Conservation (phyloP, 2,797 vertebrate species). For the Loris lydekkerianus region DNA sequence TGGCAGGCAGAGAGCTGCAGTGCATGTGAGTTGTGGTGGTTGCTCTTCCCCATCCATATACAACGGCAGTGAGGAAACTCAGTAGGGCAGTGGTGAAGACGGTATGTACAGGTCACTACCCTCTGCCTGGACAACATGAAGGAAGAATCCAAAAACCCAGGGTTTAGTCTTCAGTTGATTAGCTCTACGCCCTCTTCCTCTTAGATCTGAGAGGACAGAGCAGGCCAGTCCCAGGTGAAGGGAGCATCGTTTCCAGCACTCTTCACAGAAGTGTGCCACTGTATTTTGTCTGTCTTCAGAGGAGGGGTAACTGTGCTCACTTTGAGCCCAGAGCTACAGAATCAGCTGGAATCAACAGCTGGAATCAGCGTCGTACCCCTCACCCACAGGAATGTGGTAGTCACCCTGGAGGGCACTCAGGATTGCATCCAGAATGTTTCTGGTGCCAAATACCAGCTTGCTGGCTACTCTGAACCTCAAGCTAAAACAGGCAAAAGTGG, state of each 20-base stretch:
- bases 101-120: not conserved
- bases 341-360: too few relatives aligned
- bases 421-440: not conserved
- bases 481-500: not conserved
- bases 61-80: not conserved
- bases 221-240: not conserved
- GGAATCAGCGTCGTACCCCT: not conserved
- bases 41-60: not conserved
- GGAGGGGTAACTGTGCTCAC: too few relatives aligned
- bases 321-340: not conserved
- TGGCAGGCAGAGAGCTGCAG: not conserved
- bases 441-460: not conserved
- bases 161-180: not conserved
- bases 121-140: not conserved
- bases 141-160: not conserved
- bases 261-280: not conserved
- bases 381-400: not conserved
- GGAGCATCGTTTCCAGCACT: not conserved
- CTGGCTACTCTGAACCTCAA: not conserved
- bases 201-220: not conserved
- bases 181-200: not conserved
- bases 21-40: fast-evolving
- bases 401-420: too few relatives aligned
- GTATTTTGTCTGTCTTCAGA: not conserved
- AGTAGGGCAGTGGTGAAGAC: too few relatives aligned